Percentiles rank a stretch among this genome's conserved stretches.
Conservation (phyloP, 2,113 vertebrate species). For the Dasypus novemcinctus region DNA sequence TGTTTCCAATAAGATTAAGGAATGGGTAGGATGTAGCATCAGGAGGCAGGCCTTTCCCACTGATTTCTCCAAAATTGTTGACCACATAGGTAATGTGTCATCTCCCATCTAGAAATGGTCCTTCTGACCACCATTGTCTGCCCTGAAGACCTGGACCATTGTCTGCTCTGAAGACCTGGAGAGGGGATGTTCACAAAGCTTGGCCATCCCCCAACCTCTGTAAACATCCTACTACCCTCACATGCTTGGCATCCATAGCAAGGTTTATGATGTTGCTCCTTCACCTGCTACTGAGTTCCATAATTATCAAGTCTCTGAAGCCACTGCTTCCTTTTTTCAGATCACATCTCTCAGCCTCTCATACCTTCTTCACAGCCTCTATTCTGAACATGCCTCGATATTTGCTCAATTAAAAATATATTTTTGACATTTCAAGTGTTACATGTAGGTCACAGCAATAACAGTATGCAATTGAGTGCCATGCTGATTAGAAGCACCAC, state of each 20-base stretch:
- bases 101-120: background rate
- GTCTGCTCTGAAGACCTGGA: background rate
- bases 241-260: background rate
- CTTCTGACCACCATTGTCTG: background rate
- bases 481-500: background rate
- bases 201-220: background rate
- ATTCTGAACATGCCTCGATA: background rate
- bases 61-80: background rate
- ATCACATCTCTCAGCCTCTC: background rate
- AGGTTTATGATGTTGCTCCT: rapidly evolving
- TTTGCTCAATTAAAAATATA: background rate
- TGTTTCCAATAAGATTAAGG: background rate
- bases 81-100: background rate
- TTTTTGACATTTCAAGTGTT: background rate
- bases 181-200: background rate
- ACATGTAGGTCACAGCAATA: background rate
- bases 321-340: background rate
- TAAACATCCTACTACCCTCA: rapidly evolving
- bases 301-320: background rate
- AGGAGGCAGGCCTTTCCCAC: background rate
- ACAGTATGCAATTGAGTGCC: background rate
- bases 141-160: background rate
- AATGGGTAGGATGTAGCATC: background rate
- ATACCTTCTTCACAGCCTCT: background rate
- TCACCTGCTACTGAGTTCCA: rapidly evolving